Evolutionary conservation across 2,797 vertebrate genomes (phyloP), one percentile per base, ranked within the genome.

Genomic region (Malacoctenus gilli): DNA sequence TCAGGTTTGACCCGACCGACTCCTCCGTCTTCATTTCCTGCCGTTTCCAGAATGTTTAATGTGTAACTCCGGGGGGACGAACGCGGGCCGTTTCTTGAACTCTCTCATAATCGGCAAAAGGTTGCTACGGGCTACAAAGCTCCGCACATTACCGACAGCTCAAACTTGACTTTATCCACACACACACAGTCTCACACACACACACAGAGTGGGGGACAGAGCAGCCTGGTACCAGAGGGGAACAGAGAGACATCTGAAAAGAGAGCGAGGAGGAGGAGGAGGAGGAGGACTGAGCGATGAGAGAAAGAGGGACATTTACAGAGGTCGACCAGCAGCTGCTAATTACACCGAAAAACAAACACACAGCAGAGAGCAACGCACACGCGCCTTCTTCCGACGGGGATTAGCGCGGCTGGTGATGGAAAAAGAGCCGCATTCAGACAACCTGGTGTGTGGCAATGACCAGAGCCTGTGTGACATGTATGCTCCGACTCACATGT

Each of bases 371-470:
- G 38, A 74, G 43, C 57, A 47, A 78, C 70, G 70, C 55, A 58
- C 35, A 78, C 43, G 77, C 70, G 70, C 35, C 38, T 49, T 43
- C 42, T 46, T 63, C 49, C 59, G 63, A 66, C 55, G 28, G 47
- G 70, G 82, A 85, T 89, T 83, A 89, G 70, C 8, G 25, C 4
- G 32, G 64, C 75, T 66, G 40, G 72, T 74, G 85, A 83, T 78
- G 79, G 81, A 82, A 82, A 28, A 85, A 77, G 52, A 68, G 74
- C 62, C 13, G 41, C 42, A 61, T 69, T 73, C 57, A 54, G 64
- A 59, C 25, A 50, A 54, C 50, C 28, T 23, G 37, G 58, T 50
- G 66, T 73, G 72, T 69, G 54, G 50, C 38, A 61, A 68, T 16
- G 30, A 35, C 51, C 34, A 18, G 44, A 72, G 62, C 7, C 25